Conservation (phyloP, 2,113 vertebrate species). For the Muntiacus reevesi region DNA sequence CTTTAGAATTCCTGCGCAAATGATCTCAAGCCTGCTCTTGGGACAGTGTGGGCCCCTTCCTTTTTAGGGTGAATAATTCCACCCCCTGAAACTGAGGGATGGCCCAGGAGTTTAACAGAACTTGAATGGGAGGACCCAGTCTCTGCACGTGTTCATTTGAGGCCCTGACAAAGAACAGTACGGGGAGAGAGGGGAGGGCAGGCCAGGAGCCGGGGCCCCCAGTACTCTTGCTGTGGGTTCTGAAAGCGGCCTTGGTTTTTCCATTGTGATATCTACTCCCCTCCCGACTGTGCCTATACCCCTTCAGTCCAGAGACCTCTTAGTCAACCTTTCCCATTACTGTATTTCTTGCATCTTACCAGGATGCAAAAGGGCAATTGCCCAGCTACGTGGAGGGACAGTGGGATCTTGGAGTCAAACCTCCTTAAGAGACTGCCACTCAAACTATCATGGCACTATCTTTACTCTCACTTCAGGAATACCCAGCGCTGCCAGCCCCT, state of each 20-base stretch:
- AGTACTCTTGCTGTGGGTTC: neutral
- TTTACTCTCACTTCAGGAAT: neutral
- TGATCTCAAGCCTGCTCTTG: neutral
- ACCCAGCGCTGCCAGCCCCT: neutral
- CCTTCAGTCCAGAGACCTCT: neutral
- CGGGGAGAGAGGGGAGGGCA: neutral
- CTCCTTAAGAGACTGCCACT: neutral
- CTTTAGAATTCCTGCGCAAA: neutral
- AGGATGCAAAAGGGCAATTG: neutral
- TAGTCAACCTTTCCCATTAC: neutral
- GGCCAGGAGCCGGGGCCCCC: accelerated
- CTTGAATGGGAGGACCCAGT: neutral
- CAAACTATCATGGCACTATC: neutral
- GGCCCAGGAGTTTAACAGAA: neutral
- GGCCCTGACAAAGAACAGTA: neutral
- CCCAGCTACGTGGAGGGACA: neutral
- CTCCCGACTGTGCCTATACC: neutral
- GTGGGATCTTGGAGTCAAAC: neutral
- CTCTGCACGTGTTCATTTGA: neutral
- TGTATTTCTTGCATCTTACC: neutral
- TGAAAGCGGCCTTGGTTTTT: neutral
- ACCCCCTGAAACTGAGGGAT: neutral
- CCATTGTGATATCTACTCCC: neutral
- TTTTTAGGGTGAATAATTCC: neutral
- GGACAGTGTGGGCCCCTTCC: neutral